phyloP scores from a whole-genome alignment of 2,888 invertebrate genomes.

The Dynastes grantii region DNA sequence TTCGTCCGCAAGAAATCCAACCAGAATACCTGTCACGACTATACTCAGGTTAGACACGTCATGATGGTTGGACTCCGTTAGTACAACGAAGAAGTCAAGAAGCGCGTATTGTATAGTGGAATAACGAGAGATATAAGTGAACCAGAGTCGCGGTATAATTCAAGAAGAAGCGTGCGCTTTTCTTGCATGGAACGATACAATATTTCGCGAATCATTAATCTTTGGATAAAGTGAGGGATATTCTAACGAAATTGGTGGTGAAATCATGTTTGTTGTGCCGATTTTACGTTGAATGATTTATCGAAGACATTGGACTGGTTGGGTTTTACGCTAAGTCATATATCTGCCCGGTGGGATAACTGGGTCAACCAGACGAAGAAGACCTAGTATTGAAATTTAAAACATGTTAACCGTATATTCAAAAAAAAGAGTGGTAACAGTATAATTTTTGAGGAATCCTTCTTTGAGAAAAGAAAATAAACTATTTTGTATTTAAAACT shows the following conservation, averaged over 20 bases:
- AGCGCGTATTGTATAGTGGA: background rate
- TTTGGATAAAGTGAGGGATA: background rate
- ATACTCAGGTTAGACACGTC: conserved; percentile 57
- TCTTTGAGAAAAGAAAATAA: background rate
- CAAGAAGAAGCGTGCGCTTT: background rate
- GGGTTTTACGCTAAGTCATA: conserved; percentile 11
- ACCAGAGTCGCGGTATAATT: background rate
- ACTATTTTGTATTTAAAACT: no score
- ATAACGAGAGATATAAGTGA: background rate
- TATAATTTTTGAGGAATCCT: background rate
- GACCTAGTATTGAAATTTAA: conserved; percentile 32
- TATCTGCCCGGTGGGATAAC: conserved; percentile 29
- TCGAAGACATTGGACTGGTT: background rate
- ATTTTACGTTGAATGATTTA: background rate
- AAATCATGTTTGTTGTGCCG: conserved; percentile 4
- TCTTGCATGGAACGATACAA: background rate
- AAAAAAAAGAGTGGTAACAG: background rate
- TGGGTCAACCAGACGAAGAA: conserved; percentile 39
- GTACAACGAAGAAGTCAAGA: conserved; percentile 18
- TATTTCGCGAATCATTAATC: background rate
- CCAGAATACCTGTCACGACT: conserved; percentile 52
- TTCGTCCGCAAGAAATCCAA: conserved; percentile 47
- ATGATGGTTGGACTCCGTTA: conserved; percentile 54
- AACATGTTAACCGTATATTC: background rate
- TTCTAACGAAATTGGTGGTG: background rate